phyloP scores from a whole-genome alignment of 2,888 invertebrate species.

The Hypomecis punctinalis region DNA sequence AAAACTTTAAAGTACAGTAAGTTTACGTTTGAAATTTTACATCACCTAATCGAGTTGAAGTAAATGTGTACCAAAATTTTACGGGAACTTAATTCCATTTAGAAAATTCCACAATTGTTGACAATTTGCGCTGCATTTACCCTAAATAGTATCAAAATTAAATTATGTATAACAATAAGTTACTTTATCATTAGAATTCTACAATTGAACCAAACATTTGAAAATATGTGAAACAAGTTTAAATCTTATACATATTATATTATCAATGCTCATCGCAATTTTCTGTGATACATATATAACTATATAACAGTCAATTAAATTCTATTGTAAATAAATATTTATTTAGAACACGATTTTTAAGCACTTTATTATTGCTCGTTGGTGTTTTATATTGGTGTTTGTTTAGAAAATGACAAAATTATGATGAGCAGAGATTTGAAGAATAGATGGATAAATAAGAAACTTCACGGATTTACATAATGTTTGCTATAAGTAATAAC shows the following conservation, averaged over 20 bases:
- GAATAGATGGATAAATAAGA: slow-evolving; percentile 37
- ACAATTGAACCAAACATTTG: slow-evolving; percentile 74
- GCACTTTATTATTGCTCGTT: slow-evolving; percentile 56
- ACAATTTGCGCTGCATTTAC: slow-evolving; percentile 57
- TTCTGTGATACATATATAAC: slow-evolving; percentile 42
- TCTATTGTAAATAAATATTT: slow-evolving; percentile 49
- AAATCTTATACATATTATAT: slow-evolving; percentile 52
- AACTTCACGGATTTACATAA: slow-evolving; percentile 11
- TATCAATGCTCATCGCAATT: slow-evolving; percentile 75
- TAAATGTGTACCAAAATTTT: slow-evolving; percentile 55
- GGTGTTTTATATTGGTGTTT: slow-evolving; percentile 32
- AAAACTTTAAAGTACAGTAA: slow-evolving; percentile 62
- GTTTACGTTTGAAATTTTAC: slow-evolving; percentile 65
- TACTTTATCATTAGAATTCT: slow-evolving; percentile 49
- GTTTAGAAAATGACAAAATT: slow-evolving; percentile 53
- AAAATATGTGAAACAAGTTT: slow-evolving; percentile 81
- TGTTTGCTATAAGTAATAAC: not conserved
- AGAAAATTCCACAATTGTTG: slow-evolving; percentile 63
- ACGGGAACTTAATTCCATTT: slow-evolving; percentile 84
- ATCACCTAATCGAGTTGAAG: slow-evolving; percentile 68
- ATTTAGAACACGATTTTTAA: slow-evolving; percentile 42
- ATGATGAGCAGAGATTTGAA: slow-evolving; percentile 75
- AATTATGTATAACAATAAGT: slow-evolving; percentile 51
- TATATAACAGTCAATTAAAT: slow-evolving; percentile 38
- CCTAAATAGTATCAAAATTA: slow-evolving; percentile 50